Percentiles rank a stretch among this genome's conserved stretches.
These are phyloP conservation scores for Argopecten irradians DNA, from an alignment of 1,140 invertebrate species.

Conservation along the genomic window DNA sequence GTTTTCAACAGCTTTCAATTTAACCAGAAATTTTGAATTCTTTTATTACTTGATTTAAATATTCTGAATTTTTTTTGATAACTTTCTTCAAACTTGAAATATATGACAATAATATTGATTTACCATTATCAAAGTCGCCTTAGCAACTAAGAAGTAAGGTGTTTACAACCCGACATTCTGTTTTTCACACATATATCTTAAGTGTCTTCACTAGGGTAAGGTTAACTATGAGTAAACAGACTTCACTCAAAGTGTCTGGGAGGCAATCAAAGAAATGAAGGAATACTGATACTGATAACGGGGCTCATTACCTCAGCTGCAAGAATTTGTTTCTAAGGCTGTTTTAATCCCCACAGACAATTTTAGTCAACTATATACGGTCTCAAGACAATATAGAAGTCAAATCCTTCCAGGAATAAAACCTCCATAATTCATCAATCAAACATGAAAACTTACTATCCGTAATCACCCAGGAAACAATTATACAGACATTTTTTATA, in stretches of 20 bases:
- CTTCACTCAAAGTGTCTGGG: background rate
- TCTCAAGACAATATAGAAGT: background rate
- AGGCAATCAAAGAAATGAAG: background rate
- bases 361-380: background rate
- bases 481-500: background rate
- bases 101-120: background rate
- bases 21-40: no score
- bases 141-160: background rate
- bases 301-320: background rate
- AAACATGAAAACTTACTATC: background rate
- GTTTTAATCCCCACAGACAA: background rate
- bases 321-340: background rate
- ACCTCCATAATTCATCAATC: background rate
- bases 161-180: background rate
- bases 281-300: background rate
- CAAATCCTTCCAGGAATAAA: background rate
- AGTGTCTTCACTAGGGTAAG: background rate
- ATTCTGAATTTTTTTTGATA: background rate
- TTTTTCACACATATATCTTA: background rate
- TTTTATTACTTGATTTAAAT: no score
- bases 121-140: background rate
- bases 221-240: background rate
- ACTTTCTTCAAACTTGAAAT: no score
- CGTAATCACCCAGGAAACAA: background rate
- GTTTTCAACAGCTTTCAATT: no score